Conservation (phyloP, 2,888 invertebrate genomes). For the Drosophila borealis region DNA sequence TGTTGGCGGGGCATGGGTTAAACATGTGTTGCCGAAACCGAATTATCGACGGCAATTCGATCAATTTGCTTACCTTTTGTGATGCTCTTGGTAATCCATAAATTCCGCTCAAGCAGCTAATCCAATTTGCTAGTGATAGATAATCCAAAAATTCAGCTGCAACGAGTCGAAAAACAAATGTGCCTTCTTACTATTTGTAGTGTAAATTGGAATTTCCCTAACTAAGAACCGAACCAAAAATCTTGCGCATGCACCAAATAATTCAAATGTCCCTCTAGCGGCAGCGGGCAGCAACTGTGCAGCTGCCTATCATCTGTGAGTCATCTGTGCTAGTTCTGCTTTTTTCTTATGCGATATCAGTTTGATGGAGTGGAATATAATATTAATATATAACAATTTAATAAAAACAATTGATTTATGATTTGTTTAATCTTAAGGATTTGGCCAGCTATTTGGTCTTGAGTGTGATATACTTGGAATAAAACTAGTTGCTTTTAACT, state of each 20-base stretch:
- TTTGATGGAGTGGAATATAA: no score
- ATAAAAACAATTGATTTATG: neutral
- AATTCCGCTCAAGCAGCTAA: constrained; percentile 46
- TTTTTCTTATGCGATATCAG: neutral
- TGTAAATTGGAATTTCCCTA: constrained; percentile 42
- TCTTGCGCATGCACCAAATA: constrained; percentile 29
- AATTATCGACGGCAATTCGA: constrained; percentile 29
- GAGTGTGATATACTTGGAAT: neutral
- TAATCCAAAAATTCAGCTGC: constrained; percentile 41
- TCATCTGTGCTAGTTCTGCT: neutral
- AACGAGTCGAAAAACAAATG: constrained; percentile 21
- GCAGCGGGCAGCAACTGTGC: constrained; percentile 16
- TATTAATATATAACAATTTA: no score
- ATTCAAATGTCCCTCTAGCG: constrained; percentile 38
- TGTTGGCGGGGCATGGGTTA: constrained; percentile 45
- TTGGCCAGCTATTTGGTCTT: no score
- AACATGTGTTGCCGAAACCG: constrained; percentile 50
- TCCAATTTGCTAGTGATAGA: constrained; percentile 32
- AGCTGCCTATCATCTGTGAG: neutral
- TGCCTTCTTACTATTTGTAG: constrained; percentile 13
- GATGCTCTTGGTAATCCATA: constrained; percentile 48
- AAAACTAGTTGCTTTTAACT: neutral
- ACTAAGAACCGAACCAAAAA: constrained; percentile 54
- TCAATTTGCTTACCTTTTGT: constrained; percentile 58
- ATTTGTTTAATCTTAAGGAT: neutral